Evolutionary conservation across 2,797 vertebrate species (phyloP).

Genomic region (Chelidonichthys spinosus): DNA sequence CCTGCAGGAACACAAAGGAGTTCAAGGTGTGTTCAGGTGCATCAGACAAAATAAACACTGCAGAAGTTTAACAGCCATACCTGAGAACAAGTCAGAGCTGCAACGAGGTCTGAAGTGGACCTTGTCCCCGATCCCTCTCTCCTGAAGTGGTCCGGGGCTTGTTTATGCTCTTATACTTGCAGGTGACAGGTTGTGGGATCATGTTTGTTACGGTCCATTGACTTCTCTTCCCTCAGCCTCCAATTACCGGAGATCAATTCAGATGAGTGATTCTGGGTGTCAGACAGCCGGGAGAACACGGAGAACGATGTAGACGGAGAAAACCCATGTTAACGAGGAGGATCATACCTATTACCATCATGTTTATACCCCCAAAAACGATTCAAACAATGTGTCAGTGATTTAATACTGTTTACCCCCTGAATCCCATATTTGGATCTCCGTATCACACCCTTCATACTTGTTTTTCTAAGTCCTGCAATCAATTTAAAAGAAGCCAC

Average conservation of each 20-base stretch:
- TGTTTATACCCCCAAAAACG: constrained; percentile 29
- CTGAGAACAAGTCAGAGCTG: constrained; percentile 28
- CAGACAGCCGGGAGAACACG: constrained; percentile 50
- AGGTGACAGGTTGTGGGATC: constrained; percentile 56
- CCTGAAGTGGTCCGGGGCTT: constrained; percentile 24
- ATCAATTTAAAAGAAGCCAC: constrained; percentile 30
- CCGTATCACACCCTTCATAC: neutral
- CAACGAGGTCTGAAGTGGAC: constrained; percentile 28
- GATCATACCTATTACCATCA: constrained; percentile 13
- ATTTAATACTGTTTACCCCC: constrained; percentile 4
- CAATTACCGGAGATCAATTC: constrained; percentile 83
- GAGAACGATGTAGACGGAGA: constrained; percentile 37
- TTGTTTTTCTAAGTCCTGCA: constrained; percentile 41
- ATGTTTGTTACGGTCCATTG: constrained; percentile 74
- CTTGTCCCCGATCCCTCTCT: constrained; percentile 36
- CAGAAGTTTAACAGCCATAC: constrained; percentile 25
- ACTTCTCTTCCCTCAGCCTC: constrained; percentile 70
- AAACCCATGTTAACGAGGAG: constrained; percentile 23
- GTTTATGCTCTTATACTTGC: constrained; percentile 75
- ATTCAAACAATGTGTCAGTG: constrained; percentile 43
- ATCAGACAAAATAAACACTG: neutral
- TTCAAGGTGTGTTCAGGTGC: neutral
- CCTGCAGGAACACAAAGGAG: constrained; percentile 15
- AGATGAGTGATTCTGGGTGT: constrained; percentile 76
- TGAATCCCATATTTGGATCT: constrained; percentile 33